Percentiles rank a stretch among this genome's conserved stretches.
phyloP scores from a whole-genome alignment of 1,140 invertebrate genomes.

The Ips typographus region DNA sequence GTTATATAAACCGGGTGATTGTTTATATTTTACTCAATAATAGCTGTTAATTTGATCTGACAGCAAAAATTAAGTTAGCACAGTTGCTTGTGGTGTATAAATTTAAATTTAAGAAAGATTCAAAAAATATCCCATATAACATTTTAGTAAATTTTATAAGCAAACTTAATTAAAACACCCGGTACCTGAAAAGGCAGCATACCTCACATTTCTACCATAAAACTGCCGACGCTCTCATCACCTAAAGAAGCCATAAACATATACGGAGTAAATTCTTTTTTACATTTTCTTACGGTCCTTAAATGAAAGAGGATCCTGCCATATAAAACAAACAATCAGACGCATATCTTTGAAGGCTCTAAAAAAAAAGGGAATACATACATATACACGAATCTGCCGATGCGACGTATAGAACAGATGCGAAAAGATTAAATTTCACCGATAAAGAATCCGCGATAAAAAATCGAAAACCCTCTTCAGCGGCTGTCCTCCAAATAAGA shows the following conservation, averaged over 20 bases:
- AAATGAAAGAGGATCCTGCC: slow-evolving; percentile 29
- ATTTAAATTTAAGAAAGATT: too few relatives aligned
- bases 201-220: slow-evolving; percentile 16
- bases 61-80: too few relatives aligned
- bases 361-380: slow-evolving; percentile 11
- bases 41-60: too few relatives aligned
- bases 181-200: slow-evolving; percentile 3
- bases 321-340: slow-evolving; percentile 31
- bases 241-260: slow-evolving; percentile 20
- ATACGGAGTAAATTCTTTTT: slow-evolving; percentile 23
- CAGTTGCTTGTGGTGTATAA: too few relatives aligned
- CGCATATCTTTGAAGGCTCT: slow-evolving; percentile 18
- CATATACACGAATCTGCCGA: slow-evolving; percentile 23
- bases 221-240: slow-evolving; percentile 5
- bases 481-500: slow-evolving; percentile 1
- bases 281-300: slow-evolving; percentile 22
- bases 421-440: slow-evolving; percentile 29
- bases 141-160: too few relatives aligned
- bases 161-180: not conserved
- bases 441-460: slow-evolving; percentile 27
- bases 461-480: slow-evolving; percentile 29
- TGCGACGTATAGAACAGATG: slow-evolving; percentile 29
- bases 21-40: too few relatives aligned
- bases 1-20: too few relatives aligned
- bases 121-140: too few relatives aligned